A percentile compares a stretch with the other conserved stretches of the same genome.
These are phyloP conservation scores for Teleopsis dalmanni DNA, from an alignment of 1,140 invertebrate genomes.

Conservation along the genomic window DNA sequence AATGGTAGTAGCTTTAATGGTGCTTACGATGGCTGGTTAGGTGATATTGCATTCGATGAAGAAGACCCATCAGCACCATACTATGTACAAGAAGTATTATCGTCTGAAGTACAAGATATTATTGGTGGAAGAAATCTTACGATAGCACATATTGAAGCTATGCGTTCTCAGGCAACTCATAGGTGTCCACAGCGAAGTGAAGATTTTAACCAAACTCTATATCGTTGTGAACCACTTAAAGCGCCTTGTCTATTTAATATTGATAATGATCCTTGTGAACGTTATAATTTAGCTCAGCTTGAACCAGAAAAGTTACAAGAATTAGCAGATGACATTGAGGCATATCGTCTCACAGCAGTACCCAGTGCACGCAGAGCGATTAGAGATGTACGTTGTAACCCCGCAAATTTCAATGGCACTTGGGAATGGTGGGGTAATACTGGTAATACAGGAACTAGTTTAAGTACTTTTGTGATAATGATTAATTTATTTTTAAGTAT, in stretches of 20 bases:
- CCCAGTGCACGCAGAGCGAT: slow-evolving; percentile 7
- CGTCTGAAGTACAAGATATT: slow-evolving; percentile 24
- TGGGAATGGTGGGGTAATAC: slow-evolving; percentile 36
- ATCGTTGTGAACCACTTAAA: slow-evolving; percentile 41
- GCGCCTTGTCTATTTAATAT: slow-evolving; percentile 68
- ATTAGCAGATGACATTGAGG: slow-evolving; percentile 26
- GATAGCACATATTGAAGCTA: slow-evolving; percentile 27
- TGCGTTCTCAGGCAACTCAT: slow-evolving; percentile 48
- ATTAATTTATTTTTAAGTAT: too few species aligned
- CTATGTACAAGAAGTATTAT: slow-evolving; percentile 25
- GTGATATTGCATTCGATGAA: slow-evolving; percentile 15
- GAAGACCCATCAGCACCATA: slow-evolving; percentile 16
- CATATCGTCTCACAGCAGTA: slow-evolving; percentile 16
- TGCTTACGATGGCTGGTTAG: slow-evolving; percentile 49
- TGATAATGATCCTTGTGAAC: slow-evolving; percentile 69
- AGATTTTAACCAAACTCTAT: slow-evolving; percentile 17
- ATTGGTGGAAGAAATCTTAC: slow-evolving; percentile 16
- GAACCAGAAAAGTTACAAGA: slow-evolving; percentile 24
- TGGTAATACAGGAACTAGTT: too few species aligned
- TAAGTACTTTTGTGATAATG: too few species aligned
- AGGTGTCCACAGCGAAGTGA: slow-evolving; percentile 20
- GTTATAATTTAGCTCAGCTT: slow-evolving; percentile 54
- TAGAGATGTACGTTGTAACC: slow-evolving; percentile 19
- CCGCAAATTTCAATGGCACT: slow-evolving; percentile 19
- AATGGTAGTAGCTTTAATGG: slow-evolving; percentile 50